Evolutionary conservation across 1,140 invertebrate species (phyloP), one percentile per base, ranked within the genome.

Genomic region (Ceratosolen solmsi): DNA sequence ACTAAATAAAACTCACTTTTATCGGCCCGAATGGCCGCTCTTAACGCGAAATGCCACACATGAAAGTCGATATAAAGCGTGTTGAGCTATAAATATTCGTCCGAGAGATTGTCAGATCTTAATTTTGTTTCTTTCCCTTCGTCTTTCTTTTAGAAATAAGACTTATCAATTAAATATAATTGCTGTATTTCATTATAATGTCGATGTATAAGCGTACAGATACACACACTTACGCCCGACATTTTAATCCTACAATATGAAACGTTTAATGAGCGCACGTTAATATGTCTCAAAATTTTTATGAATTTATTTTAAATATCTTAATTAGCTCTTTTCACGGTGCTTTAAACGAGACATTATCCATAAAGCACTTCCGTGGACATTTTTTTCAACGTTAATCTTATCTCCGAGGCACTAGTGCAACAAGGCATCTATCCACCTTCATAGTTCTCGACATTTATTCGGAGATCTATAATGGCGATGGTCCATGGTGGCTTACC

Each of bases 1-100:
- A 83, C 82, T 79, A 79, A 83, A 83, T 83, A 79, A 83, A 79
- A 75, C 75, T 79, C 70, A 56, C 56, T 54, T 74, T 83, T 79
- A 79, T 83, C 82, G 63, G 30, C 2, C 27, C 9, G 15, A 73
- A 82, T 73, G n/a, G 80, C 68, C 56, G 80, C 36, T 78, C 80
- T 78, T 78, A 78, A 82, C 78, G 80, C 80, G 68, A 82, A 72
- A 82, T 78, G 27, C 75, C 80, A 78, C 80, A 82, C 75, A 78
- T 82, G 80, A 82, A 82, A 71, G 74, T 82, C 80, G 41, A 82
- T 82, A 73, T 72, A 72, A 73, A 49, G 51, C 68, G 38, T 82
- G 80, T 70, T 60, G 15, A 27, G 2, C 49, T 74, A 82, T 82
- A 82, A 82, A 81, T 81, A 54, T 75, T 75, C 71, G 17, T n/a